Evolutionary conservation across 2,797 vertebrate species (phyloP), one percentile per base, ranked within the genome.

Genomic region (Xerus rutilus): DNA sequence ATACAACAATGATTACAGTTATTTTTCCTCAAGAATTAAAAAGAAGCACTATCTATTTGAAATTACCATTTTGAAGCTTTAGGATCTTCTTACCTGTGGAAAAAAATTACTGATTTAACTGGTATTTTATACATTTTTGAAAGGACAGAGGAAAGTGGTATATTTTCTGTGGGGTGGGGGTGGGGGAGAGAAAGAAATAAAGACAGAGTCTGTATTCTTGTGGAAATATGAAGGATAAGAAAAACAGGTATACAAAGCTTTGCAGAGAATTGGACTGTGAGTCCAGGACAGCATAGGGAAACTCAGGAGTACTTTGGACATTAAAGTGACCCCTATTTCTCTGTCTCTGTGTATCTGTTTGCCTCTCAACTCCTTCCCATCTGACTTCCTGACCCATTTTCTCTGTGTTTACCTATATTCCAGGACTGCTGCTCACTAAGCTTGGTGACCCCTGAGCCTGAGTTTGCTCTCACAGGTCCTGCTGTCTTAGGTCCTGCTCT

Each of bases 1-100:
- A 28, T 28, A 25, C 13, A 64, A 15, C 52, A 65, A 52, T 5
- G 1, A 59, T 23, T 39, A 23, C 17, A 39, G 45, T 30, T 32
- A 14, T 20, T 32, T 35, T 20, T 54, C 70, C n/a, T 96, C 17
- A 64, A n/a, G 14, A 95, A 88, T 69, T 32, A 92, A 76, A 79
- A 21, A 39, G 35, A 91, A 88, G 49, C 62, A 1, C 13, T 49
- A 2, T 32, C 25, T 17, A 18, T 65, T 67, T 77, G 32, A 74
- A 88, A 64, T 94, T 0, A 45, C 17, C 65, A n/a, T 74, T 70
- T 23, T 82, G n/a, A 7, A 59, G 21, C 35, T 88, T 96, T 23
- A 35, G 28, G 10, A 67, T 64, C 20, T 7, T 74, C 10, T 91
- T 69, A 35, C 20, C 45, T 93, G 43, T 25, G 7, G 62, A 82